phyloP scores from a whole-genome alignment of 2,113 vertebrate species.

The Phalacrocorax carbo region DNA sequence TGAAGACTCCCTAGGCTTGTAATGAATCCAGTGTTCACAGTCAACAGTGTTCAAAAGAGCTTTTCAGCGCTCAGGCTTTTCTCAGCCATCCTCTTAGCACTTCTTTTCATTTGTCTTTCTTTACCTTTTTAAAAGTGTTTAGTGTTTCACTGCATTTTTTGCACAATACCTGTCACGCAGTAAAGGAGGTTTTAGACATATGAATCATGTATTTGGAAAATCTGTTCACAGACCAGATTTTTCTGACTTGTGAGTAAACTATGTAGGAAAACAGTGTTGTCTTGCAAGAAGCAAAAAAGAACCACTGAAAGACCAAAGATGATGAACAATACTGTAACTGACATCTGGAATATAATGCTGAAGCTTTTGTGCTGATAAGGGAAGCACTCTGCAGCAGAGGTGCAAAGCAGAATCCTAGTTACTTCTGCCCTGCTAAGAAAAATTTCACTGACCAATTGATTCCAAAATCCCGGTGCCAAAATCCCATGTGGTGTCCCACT shows the following conservation, averaged over 20 bases:
- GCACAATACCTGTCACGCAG: not conserved
- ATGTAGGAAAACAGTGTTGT: not conserved
- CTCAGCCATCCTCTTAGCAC: not conserved
- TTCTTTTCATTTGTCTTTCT: not conserved
- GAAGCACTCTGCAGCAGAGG: not conserved
- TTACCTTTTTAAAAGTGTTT: not conserved
- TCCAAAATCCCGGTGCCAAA: not conserved
- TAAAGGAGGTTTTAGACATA: not conserved
- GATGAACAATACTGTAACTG: not conserved
- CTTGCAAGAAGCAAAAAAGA: not conserved
- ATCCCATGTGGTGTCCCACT: not conserved
- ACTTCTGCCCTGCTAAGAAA: not conserved
- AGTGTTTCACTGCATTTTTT: not conserved
- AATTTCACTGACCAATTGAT: not conserved
- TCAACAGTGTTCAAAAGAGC: not conserved
- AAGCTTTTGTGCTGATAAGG: not conserved
- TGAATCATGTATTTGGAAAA: not conserved
- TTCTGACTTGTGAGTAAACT: not conserved
- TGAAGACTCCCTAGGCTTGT: not conserved
- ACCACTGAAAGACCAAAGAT: not conserved
- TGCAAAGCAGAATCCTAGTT: not conserved
- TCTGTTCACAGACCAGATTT: not conserved
- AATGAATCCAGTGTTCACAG: not conserved
- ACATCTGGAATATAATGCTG: not conserved
- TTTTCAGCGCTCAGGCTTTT: not conserved